phyloP scores from a whole-genome alignment of 2,888 invertebrate species.

The Cinara cedri region DNA sequence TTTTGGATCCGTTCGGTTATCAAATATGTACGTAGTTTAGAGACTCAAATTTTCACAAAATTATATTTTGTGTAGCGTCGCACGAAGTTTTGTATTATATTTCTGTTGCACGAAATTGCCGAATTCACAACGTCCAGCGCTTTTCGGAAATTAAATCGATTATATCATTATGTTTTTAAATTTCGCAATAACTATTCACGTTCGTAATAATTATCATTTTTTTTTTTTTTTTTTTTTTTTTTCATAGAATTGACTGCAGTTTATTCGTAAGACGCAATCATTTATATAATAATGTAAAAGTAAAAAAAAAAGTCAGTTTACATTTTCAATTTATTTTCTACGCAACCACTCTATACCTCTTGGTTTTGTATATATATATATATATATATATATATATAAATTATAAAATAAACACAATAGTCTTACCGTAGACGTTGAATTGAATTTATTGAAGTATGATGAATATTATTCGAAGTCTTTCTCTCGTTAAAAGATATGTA shows the following conservation, averaged over 20 bases:
- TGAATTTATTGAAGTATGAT: background rate
- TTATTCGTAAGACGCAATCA: background rate
- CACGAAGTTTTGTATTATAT: background rate
- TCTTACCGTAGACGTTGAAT: background rate
- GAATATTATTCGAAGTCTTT: background rate
- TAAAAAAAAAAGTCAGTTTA: background rate
- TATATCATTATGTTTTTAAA: background rate
- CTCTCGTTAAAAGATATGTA: background rate
- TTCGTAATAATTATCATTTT: too few species aligned
- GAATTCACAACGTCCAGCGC: background rate
- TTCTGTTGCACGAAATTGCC: background rate
- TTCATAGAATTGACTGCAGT: too few species aligned
- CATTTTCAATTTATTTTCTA: background rate
- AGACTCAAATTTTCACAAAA: background rate
- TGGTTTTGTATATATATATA: background rate
- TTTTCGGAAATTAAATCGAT: slow-evolving; percentile 3
- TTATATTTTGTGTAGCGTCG: background rate
- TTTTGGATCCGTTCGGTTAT: slow-evolving; percentile 19
- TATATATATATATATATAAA: too few species aligned
- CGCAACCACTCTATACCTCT: background rate
- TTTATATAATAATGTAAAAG: background rate
- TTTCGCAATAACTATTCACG: background rate
- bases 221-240: too few species aligned
- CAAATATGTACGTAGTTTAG: slow-evolving; percentile 3
- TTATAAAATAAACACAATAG: background rate